Evolutionary conservation across 2,888 invertebrate species (phyloP).

Genomic region (Leptopterna dolabrata): DNA sequence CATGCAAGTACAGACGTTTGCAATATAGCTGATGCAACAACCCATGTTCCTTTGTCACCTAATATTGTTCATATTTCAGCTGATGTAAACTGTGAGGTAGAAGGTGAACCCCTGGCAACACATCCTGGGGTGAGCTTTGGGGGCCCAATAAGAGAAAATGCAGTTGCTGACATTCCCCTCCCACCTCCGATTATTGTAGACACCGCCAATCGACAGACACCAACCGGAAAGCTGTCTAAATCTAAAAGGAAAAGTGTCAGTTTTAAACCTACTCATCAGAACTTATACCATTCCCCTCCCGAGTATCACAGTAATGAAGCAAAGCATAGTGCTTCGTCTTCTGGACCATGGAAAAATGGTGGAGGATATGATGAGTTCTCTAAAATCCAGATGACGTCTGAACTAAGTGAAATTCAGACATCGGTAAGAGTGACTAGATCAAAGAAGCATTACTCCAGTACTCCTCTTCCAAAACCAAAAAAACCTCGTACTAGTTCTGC

Average conservation of each 20-base stretch:
- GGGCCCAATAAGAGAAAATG: background rate
- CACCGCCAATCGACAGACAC: background rate
- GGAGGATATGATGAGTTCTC: background rate
- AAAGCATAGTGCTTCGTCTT: background rate
- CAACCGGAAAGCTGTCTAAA: background rate
- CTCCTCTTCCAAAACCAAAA: background rate
- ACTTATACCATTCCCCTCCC: constrained; percentile 10
- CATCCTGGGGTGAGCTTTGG: too few species aligned
- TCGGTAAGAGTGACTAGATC: background rate
- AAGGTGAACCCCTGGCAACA: too few species aligned
- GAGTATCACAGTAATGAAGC: background rate
- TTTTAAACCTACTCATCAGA: background rate
- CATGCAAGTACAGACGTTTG: too few species aligned
- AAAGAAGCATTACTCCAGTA: background rate
- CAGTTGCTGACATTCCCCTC: background rate
- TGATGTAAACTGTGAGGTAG: too few species aligned
- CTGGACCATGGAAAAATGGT: background rate
- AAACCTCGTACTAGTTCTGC: background rate
- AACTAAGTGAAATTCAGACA: background rate
- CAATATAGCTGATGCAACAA: too few species aligned
- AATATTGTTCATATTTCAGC: too few species aligned
- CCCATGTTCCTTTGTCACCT: too few species aligned
- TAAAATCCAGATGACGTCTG: background rate
- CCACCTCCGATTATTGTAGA: background rate
- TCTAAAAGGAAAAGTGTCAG: background rate